phyloP scores from a whole-genome alignment of 2,797 vertebrate species.

The Cyprinella venusta region DNA sequence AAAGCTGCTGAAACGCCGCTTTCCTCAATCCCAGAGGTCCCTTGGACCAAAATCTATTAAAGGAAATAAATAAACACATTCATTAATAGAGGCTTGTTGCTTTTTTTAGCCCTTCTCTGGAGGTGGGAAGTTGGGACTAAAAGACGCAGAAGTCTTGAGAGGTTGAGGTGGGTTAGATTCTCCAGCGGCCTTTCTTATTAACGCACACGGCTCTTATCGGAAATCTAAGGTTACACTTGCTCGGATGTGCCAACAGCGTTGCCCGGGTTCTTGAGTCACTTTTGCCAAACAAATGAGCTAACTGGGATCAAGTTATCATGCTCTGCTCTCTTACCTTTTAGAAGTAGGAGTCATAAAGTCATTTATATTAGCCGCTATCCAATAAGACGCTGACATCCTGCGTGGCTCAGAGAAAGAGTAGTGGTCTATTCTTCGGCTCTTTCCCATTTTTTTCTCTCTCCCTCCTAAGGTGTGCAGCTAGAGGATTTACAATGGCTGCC shows the following conservation, averaged over 20 bases:
- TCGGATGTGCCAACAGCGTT: conserved; percentile 34
- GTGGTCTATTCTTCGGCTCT: conserved; percentile 20
- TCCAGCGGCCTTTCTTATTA: conserved; percentile 52
- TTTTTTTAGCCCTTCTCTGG: conserved; percentile 55
- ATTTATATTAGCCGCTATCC: conserved; percentile 26
- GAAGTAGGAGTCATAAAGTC: conserved; percentile 32
- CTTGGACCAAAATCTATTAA: conserved; percentile 58
- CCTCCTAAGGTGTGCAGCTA: conserved; percentile 58
- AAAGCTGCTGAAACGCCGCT: conserved; percentile 58
- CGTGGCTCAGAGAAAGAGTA: conserved; percentile 23
- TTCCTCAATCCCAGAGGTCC: conserved; percentile 52
- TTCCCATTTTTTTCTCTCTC: conserved; percentile 12
- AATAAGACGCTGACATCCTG: conserved; percentile 15
- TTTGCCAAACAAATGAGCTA: conserved; percentile 31
- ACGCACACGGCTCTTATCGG: conserved; percentile 37
- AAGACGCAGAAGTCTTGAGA: conserved; percentile 42
- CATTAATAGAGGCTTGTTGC: conserved; percentile 58
- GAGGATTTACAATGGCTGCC: conserved; percentile 66
- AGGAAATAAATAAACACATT: conserved; percentile 65
- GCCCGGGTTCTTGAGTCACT: conserved; percentile 24
- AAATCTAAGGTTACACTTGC: conserved; percentile 51
- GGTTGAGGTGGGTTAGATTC: conserved; percentile 44
- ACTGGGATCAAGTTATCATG: conserved; percentile 45
- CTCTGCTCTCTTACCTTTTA: conserved; percentile 26
- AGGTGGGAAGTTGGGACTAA: conserved; percentile 34